Percentiles rank a stretch among this genome's conserved stretches.
phyloP scores from a whole-genome alignment of 2,797 vertebrate species.

The Lepidocolaptes lacrymiger region DNA sequence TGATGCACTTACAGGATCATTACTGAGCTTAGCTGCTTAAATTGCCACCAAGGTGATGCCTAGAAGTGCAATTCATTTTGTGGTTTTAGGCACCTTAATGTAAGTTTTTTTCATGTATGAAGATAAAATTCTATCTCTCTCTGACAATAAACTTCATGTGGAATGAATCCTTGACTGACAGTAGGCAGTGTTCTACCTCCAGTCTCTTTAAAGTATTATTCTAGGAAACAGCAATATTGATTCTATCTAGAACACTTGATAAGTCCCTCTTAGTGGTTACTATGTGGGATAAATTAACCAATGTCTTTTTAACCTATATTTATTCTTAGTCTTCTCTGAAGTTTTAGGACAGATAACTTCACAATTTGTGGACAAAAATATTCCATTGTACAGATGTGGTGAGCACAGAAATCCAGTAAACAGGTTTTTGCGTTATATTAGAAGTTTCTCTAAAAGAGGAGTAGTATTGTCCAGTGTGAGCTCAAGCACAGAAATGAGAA shows the following conservation, averaged over 20 bases:
- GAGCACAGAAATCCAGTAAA: background rate
- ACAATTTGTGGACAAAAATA: background rate
- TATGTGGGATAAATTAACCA: background rate
- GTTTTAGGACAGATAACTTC: background rate
- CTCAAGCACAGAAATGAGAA: background rate
- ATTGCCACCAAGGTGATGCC: conserved; percentile 21
- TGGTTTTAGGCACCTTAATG: background rate
- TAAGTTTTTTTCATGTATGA: conserved; percentile 24
- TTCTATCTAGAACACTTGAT: background rate
- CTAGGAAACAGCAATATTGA: background rate
- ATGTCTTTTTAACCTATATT: background rate
- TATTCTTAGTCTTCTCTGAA: background rate
- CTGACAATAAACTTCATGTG: background rate
- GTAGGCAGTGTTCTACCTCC: background rate
- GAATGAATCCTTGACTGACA: conserved; percentile 3
- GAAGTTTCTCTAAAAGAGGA: background rate
- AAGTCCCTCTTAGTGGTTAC: background rate
- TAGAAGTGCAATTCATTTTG: conserved; percentile 38
- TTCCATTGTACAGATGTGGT: background rate
- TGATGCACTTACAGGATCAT: conserved; percentile 6
- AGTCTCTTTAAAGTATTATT: background rate
- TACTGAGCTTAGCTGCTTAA: conserved; percentile 31
- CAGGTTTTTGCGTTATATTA: background rate
- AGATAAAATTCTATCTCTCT: conserved; percentile 52
- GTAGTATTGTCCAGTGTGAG: background rate